Base-by-base conservation (phyloP, 2,113 vertebrate species). In the Chroicocephalus ridibundus region DNA sequence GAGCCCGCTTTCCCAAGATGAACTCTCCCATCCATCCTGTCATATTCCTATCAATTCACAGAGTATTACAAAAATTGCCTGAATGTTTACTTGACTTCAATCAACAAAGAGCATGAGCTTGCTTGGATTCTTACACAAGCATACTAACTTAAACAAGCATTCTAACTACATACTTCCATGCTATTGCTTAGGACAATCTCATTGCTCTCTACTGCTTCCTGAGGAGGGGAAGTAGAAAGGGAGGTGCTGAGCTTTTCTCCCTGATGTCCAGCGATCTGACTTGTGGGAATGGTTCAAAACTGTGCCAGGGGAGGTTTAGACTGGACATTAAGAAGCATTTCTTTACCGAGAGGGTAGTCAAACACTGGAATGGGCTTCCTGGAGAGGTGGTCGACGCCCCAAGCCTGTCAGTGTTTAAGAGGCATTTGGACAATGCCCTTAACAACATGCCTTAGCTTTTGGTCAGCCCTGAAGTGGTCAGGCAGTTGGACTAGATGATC, bases 281-380 rank as follows among this genome's bases (percentile, higher is more conserved):
- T 3, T 0, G 0, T 20, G 20, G 17, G 20, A 79, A 82, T 15
- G 18, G 52, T 10, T 71, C 52, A 54, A 80, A 49, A 22, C 11
- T 36, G 66, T 15, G 1, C 2, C 25, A 52, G 6, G 15, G 9
- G 22, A 72, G 16, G 47, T 64, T 93, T 6, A 69, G 19, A 72
- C 32, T 42, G n/a, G n/a, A 72, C 13, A 46, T 4, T 1, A 57
- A 25, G 54, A 86, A 83, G 6, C 6, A 62, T 31, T 91, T 76
- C 11, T 62, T 82, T 79, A 82, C 6, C 0, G 0, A 65, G 60
- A 14, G 0, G 0, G 11, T 15, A 15, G 65, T 72, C 47, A 80
- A 76, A 76, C 57, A 71, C 6, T 58, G 52, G 16, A 80, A 76
- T 11, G 60, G 31, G 64, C 20, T 65, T 69, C 64, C 72, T 61